phyloP scores from a whole-genome alignment of 2,113 vertebrate genomes.

The Mobula hypostoma region DNA sequence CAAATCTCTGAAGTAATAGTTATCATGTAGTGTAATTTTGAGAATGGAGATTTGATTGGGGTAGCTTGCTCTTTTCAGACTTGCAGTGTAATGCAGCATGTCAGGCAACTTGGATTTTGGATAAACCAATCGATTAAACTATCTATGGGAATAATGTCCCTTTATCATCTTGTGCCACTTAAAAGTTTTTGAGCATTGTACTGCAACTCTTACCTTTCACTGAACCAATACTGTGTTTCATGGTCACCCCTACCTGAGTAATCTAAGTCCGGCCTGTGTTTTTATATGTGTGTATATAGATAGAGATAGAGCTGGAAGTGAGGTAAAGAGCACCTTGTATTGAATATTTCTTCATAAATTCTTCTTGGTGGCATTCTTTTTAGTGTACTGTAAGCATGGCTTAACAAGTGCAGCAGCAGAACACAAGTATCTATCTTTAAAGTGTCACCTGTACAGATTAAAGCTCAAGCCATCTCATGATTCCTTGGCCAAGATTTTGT shows the following conservation, averaged over 20 bases:
- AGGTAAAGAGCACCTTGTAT: background rate
- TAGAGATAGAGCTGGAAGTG: background rate
- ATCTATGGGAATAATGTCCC: background rate
- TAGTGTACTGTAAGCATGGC: background rate
- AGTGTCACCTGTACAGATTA: background rate
- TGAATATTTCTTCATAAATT: background rate
- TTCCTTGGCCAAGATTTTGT: background rate
- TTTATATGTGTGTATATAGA: background rate
- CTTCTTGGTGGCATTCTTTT: background rate
- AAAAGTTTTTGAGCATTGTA: background rate
- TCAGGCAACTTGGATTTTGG: background rate
- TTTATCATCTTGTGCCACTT: background rate
- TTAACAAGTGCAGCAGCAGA: background rate
- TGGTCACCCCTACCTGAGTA: background rate
- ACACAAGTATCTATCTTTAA: background rate
- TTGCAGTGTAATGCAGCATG: background rate
- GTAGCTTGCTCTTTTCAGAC: background rate
- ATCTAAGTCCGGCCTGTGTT: background rate
- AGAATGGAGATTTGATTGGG: background rate
- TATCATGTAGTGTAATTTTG: background rate
- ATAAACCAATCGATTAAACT: background rate
- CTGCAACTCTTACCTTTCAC: background rate
- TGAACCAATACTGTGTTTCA: background rate
- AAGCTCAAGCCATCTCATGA: no score
- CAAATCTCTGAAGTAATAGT: background rate